Evolutionary conservation across 2,888 invertebrate genomes (phyloP).

Genomic region (Pyrochroa serraticornis): DNA sequence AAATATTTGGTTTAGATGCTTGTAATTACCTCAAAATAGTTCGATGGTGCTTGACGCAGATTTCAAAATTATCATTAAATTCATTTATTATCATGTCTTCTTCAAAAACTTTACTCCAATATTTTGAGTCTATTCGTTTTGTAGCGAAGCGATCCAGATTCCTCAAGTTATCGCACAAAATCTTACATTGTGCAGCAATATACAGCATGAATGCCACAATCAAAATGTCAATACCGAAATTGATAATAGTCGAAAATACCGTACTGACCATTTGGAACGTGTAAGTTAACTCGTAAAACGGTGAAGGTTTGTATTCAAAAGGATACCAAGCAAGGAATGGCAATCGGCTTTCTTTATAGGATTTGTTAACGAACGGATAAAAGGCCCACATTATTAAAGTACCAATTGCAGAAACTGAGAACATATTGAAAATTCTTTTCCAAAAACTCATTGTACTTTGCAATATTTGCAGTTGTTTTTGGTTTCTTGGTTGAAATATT

Average conservation of each 20-base stretch:
- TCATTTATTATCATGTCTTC: too few relatives aligned
- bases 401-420: background rate
- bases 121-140: too few relatives aligned
- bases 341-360: conserved; percentile 1
- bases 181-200: conserved; percentile 7
- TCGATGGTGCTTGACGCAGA: conserved; percentile 6
- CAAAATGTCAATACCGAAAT: conserved; percentile 3
- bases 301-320: background rate
- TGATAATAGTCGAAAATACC: conserved; percentile 1
- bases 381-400: conserved; percentile 4
- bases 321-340: conserved; percentile 15
- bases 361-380: conserved; percentile 4
- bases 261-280: conserved; percentile 1
- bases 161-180: conserved; percentile 9
- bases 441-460: background rate
- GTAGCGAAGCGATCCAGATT: background rate
- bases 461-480: background rate
- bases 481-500: conserved; percentile 10
- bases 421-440: conserved; percentile 1
- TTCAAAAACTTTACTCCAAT: too few relatives aligned
- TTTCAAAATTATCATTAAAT: background rate
- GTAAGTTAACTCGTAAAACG: conserved; percentile 7
- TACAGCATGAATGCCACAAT: conserved; percentile 4
- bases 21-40: conserved; percentile 2
- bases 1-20: background rate